These are phyloP conservation scores for Hirudo medicinalis DNA, from an alignment of 1,140 invertebrate species.

Conservation along the genomic window DNA sequence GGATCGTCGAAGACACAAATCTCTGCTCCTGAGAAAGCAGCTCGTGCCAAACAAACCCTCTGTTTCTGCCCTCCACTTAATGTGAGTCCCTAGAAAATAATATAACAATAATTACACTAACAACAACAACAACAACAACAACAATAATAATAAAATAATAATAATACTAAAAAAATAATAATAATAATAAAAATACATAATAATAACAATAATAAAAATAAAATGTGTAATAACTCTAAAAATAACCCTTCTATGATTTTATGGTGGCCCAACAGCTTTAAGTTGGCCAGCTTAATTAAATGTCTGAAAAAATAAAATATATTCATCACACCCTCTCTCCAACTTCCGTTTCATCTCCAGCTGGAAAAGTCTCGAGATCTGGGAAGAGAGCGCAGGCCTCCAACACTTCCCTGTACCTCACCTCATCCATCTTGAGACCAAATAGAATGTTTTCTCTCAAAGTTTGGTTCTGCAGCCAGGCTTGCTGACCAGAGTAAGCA, in stretches of 20 bases:
- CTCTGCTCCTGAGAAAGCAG: conserved; percentile 45
- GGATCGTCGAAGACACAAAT: conserved; percentile 50
- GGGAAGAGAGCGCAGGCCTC: conserved; percentile 46
- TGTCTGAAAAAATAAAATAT: not conserved
- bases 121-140: not conserved
- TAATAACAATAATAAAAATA: not conserved
- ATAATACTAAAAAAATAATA: not conserved
- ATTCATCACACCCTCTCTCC: conserved; percentile 34
- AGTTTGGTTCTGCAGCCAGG: conserved; percentile 65
- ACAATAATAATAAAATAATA: not conserved
- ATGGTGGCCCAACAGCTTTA: not conserved
- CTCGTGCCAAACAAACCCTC: conserved; percentile 40
- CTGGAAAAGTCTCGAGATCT: conserved; percentile 54
- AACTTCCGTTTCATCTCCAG: conserved; percentile 53
- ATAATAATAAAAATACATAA: not conserved
- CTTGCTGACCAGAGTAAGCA: conserved; percentile 61
- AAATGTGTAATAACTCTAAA: not conserved
- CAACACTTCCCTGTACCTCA: conserved; percentile 44
- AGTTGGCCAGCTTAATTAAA: not conserved
- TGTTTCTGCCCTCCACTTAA: conserved; percentile 46
- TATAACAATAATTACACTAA: not conserved
- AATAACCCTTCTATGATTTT: too few species aligned
- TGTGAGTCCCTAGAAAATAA: conserved; percentile 29
- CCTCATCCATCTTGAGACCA: conserved; percentile 44
- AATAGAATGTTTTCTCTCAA: conserved; percentile 57